These are phyloP conservation scores for Apocrypta bakeri DNA, from an alignment of 1,140 invertebrate species.

Conservation along the genomic window DNA sequence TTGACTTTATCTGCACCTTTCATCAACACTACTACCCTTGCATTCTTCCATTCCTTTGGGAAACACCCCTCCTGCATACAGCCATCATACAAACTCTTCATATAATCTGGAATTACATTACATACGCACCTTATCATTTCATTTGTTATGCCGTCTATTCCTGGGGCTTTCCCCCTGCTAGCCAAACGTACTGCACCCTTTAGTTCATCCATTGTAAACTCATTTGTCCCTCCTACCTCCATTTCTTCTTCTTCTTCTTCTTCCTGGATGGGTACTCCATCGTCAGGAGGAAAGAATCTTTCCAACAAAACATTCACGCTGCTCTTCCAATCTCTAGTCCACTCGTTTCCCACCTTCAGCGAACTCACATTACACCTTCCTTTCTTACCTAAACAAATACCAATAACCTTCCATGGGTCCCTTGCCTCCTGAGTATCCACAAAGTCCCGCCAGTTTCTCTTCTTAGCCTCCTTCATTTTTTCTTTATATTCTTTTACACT, in stretches of 20 bases:
- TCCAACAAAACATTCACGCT: conserved; percentile 4
- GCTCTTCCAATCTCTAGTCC: conserved; percentile 8
- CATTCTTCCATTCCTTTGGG: not conserved
- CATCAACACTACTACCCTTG: not conserved
- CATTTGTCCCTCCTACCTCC: not conserved
- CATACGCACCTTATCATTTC: conserved; percentile 4
- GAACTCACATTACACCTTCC: not conserved
- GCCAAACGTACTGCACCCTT: not conserved
- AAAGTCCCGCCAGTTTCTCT: conserved; percentile 28
- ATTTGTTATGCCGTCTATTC: not conserved
- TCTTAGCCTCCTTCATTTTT: too few relatives aligned
- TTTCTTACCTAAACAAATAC: not conserved
- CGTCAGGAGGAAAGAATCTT: conserved; percentile 14
- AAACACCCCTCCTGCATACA: conserved; percentile 31
- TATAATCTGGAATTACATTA: not conserved
- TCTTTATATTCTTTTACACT: too few relatives aligned
- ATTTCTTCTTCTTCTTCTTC: not conserved
- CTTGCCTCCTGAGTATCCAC: not conserved
- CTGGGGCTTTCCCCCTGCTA: not conserved
- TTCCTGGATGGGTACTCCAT: not conserved
- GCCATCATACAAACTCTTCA: not conserved
- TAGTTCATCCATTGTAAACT: not conserved
- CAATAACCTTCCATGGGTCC: conserved; percentile 19
- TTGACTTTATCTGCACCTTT: not conserved
- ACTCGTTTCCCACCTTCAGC: not conserved